phyloP scores from a whole-genome alignment of 2,113 vertebrate species.

The Sapayoa aenigma region DNA sequence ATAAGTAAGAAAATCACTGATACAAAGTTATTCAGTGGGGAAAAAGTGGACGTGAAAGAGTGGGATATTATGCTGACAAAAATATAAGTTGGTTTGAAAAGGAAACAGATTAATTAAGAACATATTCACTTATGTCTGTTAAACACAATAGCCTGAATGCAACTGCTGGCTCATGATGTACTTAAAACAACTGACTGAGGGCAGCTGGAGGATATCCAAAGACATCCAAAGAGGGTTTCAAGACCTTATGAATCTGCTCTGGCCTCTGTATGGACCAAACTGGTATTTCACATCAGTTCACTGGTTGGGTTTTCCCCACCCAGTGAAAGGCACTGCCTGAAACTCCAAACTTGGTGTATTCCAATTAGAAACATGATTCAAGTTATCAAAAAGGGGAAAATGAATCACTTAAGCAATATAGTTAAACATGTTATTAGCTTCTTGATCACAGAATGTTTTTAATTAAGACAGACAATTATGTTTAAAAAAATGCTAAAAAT shows the following conservation, averaged over 20 bases:
- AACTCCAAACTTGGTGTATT: background rate
- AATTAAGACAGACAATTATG: background rate
- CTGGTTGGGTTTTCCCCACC: fast-evolving
- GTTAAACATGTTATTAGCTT: background rate
- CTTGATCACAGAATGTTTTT: background rate
- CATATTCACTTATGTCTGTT: background rate
- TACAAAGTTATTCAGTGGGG: background rate
- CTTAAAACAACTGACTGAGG: background rate
- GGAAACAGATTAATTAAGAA: background rate
- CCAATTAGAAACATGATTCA: background rate
- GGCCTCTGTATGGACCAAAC: background rate
- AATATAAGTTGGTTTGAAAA: background rate
- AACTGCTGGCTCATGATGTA: background rate
- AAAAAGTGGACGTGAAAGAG: background rate
- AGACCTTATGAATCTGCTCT: background rate
- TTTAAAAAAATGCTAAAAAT: background rate
- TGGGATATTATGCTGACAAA: background rate
- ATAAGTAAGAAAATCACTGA: background rate
- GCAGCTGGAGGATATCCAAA: background rate
- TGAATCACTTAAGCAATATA: background rate
- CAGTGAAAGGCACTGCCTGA: background rate
- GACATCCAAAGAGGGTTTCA: fast-evolving
- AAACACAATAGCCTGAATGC: background rate
- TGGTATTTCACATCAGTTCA: background rate
- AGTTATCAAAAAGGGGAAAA: background rate